A percentile compares a stretch with the other conserved stretches of the same genome.
Evolutionary conservation across 2,888 invertebrate species (phyloP).

Genomic region (Megamerina dolium): DNA sequence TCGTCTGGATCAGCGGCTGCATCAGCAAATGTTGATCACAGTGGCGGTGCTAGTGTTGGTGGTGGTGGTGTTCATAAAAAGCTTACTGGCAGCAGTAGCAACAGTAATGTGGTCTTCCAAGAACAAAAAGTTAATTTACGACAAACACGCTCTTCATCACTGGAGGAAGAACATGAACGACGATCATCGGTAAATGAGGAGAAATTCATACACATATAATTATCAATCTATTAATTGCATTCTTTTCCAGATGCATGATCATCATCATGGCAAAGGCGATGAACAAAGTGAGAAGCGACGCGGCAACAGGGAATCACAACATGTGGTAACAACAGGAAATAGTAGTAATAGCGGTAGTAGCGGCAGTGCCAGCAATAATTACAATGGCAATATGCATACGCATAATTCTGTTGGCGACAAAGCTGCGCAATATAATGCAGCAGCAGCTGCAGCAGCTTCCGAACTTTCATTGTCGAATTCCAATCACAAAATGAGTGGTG

Average conservation of each 20-base stretch:
- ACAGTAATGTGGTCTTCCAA: slow-evolving; percentile 24
- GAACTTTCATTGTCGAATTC: slow-evolving; percentile 19
- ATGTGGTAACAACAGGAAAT: slow-evolving; percentile 8
- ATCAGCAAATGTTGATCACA: slow-evolving; percentile 5
- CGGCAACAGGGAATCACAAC: slow-evolving; percentile 32
- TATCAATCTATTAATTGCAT: too few relatives aligned
- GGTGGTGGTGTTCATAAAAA: slow-evolving; percentile 22
- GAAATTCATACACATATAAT: too few relatives aligned
- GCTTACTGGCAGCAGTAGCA: slow-evolving; percentile 18
- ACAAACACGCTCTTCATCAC: slow-evolving; percentile 32
- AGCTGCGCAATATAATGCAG: slow-evolving; percentile 9
- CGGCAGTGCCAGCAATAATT: slow-evolving; percentile 28
- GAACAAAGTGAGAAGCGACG: slow-evolving; percentile 32
- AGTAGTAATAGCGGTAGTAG: too few relatives aligned
- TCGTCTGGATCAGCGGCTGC: slow-evolving; percentile 16
- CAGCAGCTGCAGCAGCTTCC: slow-evolving; percentile 10
- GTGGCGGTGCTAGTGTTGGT: slow-evolving; percentile 13
- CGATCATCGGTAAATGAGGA: slow-evolving; percentile 32
- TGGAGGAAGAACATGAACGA: slow-evolving; percentile 35
- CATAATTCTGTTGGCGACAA: slow-evolving; percentile 15
- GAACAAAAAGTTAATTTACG: slow-evolving; percentile 31
- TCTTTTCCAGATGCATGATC: slow-evolving; percentile 24
- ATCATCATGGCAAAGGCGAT: slow-evolving; percentile 21
- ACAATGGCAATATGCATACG: slow-evolving; percentile 33
- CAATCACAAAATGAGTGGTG: slow-evolving; percentile 22